Percentiles rank a stretch among this genome's conserved stretches.
Conservation (phyloP, 2,797 vertebrate species). For the Poliocrania exsul region DNA sequence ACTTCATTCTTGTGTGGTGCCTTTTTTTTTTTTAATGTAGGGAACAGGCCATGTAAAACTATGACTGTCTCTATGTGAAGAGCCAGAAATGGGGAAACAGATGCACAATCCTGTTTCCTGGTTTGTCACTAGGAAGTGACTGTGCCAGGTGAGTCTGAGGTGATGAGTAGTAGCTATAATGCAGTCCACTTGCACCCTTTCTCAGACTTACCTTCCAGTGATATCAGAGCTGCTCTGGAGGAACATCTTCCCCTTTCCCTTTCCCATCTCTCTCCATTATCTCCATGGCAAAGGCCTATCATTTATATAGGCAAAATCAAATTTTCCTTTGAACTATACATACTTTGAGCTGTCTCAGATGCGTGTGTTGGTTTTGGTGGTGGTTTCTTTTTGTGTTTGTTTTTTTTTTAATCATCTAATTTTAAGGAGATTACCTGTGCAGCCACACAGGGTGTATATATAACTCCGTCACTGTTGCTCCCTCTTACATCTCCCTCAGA, state of each 20-base stretch:
- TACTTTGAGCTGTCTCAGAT: background rate
- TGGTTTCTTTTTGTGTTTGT: background rate
- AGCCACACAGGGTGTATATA: background rate
- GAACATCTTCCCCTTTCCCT: background rate
- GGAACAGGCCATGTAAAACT: background rate
- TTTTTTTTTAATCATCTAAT: background rate
- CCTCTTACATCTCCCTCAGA: background rate
- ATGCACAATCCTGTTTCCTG: background rate
- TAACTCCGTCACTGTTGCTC: background rate
- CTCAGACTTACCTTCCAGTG: background rate
- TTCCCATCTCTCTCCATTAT: background rate
- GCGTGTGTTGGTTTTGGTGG: background rate
- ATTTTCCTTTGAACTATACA: background rate
- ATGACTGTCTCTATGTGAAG: background rate
- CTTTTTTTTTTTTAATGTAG: background rate
- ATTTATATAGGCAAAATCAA: background rate
- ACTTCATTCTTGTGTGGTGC: background rate
- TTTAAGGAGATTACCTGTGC: background rate
- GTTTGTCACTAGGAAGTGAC: background rate
- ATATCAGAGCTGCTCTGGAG: background rate
- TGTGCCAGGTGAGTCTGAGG: background rate
- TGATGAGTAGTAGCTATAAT: background rate
- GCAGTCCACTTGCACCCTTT: background rate
- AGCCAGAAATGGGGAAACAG: background rate
- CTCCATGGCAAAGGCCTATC: background rate